Base-by-base conservation (phyloP, 2,113 vertebrate species). In the Microcebus griseorufus region DNA sequence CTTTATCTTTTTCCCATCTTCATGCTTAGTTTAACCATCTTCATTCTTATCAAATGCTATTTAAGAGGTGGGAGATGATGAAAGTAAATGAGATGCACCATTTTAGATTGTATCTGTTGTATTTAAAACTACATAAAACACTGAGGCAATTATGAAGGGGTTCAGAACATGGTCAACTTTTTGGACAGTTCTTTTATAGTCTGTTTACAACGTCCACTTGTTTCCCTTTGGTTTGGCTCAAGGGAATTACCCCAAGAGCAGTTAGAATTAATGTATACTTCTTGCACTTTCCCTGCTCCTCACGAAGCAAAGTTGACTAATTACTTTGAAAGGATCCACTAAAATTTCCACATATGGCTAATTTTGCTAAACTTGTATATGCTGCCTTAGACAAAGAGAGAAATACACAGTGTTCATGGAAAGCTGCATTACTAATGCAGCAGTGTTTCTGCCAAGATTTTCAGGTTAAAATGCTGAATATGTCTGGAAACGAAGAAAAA, bases 11-110 rank as follows among this genome's bases (percentile, higher is more conserved):
- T 86, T 12, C 81, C 79, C 18, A 48, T 32, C 70, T 73, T 34
- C 11, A 7, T 32, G 13, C 60, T 29, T 90, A 53, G 34, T 39
- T 72, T 78, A 84, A 18, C 27, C 37, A 53, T 85, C 67, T 81
- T 88, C 76, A 75, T 93, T 94, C 55, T 90, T 83, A 62, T 34
- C 9, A 67, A 51, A 10, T 86, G 37, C 73, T 48, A 69, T 94
- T 69, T 34, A 60, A 48, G 65, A 93, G 81, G 72, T 88, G 88
- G 67, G n/a, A 73, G 42, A 85, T 29, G 27, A 27, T 78, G 55
- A 95, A 96, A 95, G 88, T 79, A 95, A 76, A 72, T 76, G 25
- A 88, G 25, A 55, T 80, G 32, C 22, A 65, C 60, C 73, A 72
- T 93, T 91, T 95, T 85, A 78, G 29, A 81, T 22, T 13, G 34